Conservation (phyloP, 2,888 invertebrate species). For the Apantesis nais region DNA sequence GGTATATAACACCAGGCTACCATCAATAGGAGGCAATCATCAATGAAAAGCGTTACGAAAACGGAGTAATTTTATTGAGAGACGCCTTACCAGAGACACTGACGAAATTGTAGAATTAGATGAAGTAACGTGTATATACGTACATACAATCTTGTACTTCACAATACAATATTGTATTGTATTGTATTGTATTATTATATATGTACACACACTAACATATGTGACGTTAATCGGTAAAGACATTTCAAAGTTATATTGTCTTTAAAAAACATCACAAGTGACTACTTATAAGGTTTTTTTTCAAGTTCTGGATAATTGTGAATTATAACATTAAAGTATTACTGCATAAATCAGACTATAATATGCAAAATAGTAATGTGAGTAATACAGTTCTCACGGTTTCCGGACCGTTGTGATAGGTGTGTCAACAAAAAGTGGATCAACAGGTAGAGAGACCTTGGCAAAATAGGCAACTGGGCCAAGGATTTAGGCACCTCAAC, state of each 20-base stretch:
- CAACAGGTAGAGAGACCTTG: constrained; percentile 63
- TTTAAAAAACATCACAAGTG: not conserved
- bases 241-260: not conserved
- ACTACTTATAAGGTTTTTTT: not conserved
- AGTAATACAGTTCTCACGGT: constrained; percentile 37
- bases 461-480: constrained; percentile 63
- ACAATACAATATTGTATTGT: too few relatives aligned
- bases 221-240: not conserved
- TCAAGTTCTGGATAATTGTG: not conserved
- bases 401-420: constrained; percentile 44
- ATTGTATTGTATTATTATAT: too few relatives aligned
- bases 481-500: constrained; percentile 56
- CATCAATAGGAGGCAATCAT: too few relatives aligned
- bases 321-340: not conserved
- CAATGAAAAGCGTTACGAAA: too few relatives aligned
- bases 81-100: too few relatives aligned
- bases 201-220: not conserved
- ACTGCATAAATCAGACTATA: constrained; percentile 3
- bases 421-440: constrained; percentile 57
- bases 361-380: not conserved
- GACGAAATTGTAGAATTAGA: too few relatives aligned
- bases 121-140: too few relatives aligned
- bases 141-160: too few relatives aligned
- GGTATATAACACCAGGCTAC: too few relatives aligned
- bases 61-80: too few relatives aligned